Evolutionary conservation across 2,888 invertebrate species (phyloP).

Genomic region (Criorhina ranunculi): DNA sequence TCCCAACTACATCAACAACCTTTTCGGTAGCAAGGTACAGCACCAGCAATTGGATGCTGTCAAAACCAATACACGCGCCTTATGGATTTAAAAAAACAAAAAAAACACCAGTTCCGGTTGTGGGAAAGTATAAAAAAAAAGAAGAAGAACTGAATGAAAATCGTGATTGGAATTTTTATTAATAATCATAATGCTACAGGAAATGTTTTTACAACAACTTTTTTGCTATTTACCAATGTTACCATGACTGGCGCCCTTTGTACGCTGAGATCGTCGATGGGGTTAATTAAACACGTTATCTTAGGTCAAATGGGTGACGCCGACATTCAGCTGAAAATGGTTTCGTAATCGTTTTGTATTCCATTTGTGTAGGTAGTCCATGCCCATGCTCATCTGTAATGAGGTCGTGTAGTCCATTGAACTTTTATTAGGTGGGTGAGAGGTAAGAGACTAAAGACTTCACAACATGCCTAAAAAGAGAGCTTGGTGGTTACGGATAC

Average conservation of each 20-base stretch:
- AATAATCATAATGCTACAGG: constrained; percentile 74
- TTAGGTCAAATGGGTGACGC: constrained; percentile 14
- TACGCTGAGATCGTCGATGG: constrained; percentile 38
- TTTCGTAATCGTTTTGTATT: constrained; percentile 49
- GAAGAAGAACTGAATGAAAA: constrained; percentile 63
- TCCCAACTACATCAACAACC: too few relatives aligned
- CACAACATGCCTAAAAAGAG: too few relatives aligned
- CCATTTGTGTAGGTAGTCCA: background rate
- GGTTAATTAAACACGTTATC: constrained; percentile 61
- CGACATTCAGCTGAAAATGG: constrained; percentile 38
- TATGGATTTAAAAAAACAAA: background rate
- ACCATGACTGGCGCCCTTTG: constrained; percentile 12
- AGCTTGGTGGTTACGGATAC: too few relatives aligned
- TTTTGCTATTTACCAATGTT: constrained; percentile 45
- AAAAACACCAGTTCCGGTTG: constrained; percentile 57
- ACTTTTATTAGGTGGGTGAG: background rate
- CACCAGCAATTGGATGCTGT: too few relatives aligned
- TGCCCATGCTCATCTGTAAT: constrained; percentile 1
- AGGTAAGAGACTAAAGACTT: background rate
- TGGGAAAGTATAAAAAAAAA: constrained; percentile 19
- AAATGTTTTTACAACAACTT: constrained; percentile 57
- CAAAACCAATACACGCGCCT: too few relatives aligned
- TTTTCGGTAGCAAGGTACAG: too few relatives aligned
- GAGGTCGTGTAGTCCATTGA: constrained; percentile 8
- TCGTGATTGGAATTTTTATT: constrained; percentile 77